Base-by-base conservation (phyloP, 2,797 vertebrate genomes). In the Percopsis omiscomaycus region DNA sequence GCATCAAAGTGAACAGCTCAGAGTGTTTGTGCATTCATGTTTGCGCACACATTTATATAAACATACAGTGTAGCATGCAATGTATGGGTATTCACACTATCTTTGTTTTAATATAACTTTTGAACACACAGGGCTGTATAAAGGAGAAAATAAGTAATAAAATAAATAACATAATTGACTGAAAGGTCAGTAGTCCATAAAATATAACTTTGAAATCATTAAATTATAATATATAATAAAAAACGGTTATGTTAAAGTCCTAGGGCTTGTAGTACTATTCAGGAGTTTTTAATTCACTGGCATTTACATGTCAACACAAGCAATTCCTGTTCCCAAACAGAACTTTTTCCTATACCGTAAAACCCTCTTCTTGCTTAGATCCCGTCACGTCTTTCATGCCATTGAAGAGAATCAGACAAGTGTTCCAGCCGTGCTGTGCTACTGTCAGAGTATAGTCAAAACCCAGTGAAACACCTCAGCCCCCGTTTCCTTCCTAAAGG, bases 1-100 rank as follows among this genome's bases (percentile, higher is more conserved):
- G 83, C 88, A 85, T 88, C 85, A 90, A 84, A 84, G 75, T 50
- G 49, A 80, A 67, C 44, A 73, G 58, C 37, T 63, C 72, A 83
- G 79, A 80, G 69, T 71, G 67, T 73, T 64, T 62, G 61, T 83
- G 15, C 56, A 3, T 9, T 15, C 15, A 27, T 22, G n/a, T n/a
- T 32, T 56, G 54, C 14, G 6, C 32, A 37, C 5, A 37, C 32
- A 6, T 37, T 37, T 37, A 37, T 37, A 6, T 37, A 37, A 37
- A 6, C 32, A 2, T 37, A 37, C 32, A 37, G 6, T 37, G 32
- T 37, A 37, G 5, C 32, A 37, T 37, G 32, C 32, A 37, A 37
- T 37, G 32, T 37, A 37, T 37, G 32, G 32, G 32, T 37, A 37
- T 37, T 37, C 22, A 37, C 6, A 37, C 32, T 37, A 37, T 37